Base-by-base conservation (phyloP, 2,797 vertebrate genomes). In the Cichlasoma orientale region DNA sequence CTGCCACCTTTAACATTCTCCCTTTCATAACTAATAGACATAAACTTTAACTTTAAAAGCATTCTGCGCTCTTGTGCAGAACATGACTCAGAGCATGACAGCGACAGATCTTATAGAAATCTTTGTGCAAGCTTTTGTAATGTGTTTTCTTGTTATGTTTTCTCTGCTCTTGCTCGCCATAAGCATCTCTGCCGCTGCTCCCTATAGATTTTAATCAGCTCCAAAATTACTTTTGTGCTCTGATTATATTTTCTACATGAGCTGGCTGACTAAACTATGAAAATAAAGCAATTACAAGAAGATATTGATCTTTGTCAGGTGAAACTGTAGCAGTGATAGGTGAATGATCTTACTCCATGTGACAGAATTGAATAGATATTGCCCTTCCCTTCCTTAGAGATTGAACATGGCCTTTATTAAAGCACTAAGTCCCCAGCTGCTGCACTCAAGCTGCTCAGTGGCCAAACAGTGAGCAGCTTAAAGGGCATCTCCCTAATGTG, bases 351-450 rank as follows among this genome's bases (percentile, higher is more conserved):
- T 8, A 44, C 27, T 52, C 61, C 16, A 21, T 38, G 54, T 77
- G 72, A 61, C 71, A 72, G 25, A 21, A 56, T 36, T 74, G 72
- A 89, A 85, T 83, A 88, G 74, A 78, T 73, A 80, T 82, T 79
- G 41, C 41, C 12, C 47, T 70, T 29, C 27, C 47, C 5, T 84
- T 53, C 58, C 69, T 77, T 41, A 54, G 80, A 25, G 56, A 66
- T 21, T 84, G 86, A 86, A 90, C 9, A 55, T 93, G 90, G 74
- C 90, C 87, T 92, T 91, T 83, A 87, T 88, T 82, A 88, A 85
- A 68, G 83, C 83, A 25, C 82, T 71, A 59, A 83, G 55, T 33
- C 82, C 76, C 86, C 71, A 25, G 63, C 72, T 68, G 75, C 74
- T 83, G 12, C 53, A 71, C 70, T 74, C 21, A 27, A 90, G 88